phyloP scores from a whole-genome alignment of 2,888 invertebrate genomes.

The Flexamia atlantica region DNA sequence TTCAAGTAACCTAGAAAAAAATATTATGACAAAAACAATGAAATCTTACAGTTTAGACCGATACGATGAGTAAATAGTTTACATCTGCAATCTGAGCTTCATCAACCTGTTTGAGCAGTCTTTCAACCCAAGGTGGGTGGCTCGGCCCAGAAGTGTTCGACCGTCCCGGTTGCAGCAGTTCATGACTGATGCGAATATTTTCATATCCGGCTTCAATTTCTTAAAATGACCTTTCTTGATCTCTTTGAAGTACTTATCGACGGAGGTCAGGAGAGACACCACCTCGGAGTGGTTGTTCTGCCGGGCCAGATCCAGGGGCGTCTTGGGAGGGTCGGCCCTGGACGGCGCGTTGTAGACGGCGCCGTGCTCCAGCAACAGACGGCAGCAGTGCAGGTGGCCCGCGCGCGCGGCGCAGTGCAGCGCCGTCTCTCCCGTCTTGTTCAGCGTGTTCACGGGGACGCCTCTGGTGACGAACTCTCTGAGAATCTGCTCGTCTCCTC shows the following conservation, averaged over 20 bases:
- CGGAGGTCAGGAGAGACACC: background rate
- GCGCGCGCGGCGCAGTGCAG: slow-evolving; percentile 1
- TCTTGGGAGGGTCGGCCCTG: background rate
- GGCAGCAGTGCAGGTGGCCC: slow-evolving; percentile 9
- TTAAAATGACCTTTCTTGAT: background rate
- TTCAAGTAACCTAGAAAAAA: too few species aligned
- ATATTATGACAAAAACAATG: too few species aligned
- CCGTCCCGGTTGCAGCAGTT: slow-evolving; percentile 17
- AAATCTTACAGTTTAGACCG: too few species aligned
- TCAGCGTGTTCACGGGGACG: background rate
- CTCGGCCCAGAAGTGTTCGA: slow-evolving; percentile 8
- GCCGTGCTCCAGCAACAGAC: slow-evolving; percentile 23
- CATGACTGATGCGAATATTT: background rate
- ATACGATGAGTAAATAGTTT: too few species aligned
- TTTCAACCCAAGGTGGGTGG: slow-evolving; percentile 3
- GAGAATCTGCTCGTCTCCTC: slow-evolving; percentile 23
- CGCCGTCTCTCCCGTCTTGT: slow-evolving; percentile 17
- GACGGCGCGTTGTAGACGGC: slow-evolving; percentile 1
- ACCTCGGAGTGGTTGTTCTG: slow-evolving; percentile 5
- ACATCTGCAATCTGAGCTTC: background rate
- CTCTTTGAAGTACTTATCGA: slow-evolving; percentile 25
- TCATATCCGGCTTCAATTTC: slow-evolving; percentile 14
- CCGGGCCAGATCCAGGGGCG: slow-evolving; percentile 7
- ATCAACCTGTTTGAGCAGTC: background rate
- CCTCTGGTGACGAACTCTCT: slow-evolving; percentile 8